Evolutionary conservation across 2,888 invertebrate species (phyloP), one percentile per base, ranked within the genome.

Genomic region (Tinea pellionella): DNA sequence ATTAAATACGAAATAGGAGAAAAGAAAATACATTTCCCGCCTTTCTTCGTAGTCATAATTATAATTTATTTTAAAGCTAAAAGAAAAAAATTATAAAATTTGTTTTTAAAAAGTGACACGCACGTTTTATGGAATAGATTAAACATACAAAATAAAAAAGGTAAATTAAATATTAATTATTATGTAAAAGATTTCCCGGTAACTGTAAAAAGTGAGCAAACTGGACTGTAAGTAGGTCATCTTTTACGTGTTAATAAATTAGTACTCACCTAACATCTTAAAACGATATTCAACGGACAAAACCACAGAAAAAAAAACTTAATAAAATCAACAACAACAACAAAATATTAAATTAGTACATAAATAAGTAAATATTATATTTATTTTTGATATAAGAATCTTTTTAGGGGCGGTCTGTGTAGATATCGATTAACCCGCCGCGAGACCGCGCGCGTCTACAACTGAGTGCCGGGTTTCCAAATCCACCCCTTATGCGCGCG

Each of bases 191-290:
- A 37, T 37, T 37, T 37, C n/a, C 37, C 37, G 37, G 37, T 37
- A 2, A 6, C 37, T 2, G 37, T 37, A 2, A 6, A 15, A 47
- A n/a, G 8, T 47, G 15, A 16, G 15, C 8, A 15, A 15, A 15
- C 13, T 16, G 16, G n/a, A 16, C 47, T 47, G 16, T 37, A 47
- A 78, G 73, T 86, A 76, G 86, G 86, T 85, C 86, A 86, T 76
- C 75, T 62, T 62, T 9, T 18, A 74, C 70, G 47, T 57, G 80
- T 78, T 74, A 79, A 85, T 84, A 80, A 85, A 76, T 73, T 75
- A 77, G 70, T n/a, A 77, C 84, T 83, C 74, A 84, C 84, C 80
- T 24, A 24, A 24, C 3, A 24, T 55, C 47, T 51, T 51, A 13
- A 51, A 51, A n/a, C 12, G 2, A 41, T 41, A n/a, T 42, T 42